phyloP scores from a whole-genome alignment of 2,113 vertebrate genomes.

The Callocephalon fimbriatum region DNA sequence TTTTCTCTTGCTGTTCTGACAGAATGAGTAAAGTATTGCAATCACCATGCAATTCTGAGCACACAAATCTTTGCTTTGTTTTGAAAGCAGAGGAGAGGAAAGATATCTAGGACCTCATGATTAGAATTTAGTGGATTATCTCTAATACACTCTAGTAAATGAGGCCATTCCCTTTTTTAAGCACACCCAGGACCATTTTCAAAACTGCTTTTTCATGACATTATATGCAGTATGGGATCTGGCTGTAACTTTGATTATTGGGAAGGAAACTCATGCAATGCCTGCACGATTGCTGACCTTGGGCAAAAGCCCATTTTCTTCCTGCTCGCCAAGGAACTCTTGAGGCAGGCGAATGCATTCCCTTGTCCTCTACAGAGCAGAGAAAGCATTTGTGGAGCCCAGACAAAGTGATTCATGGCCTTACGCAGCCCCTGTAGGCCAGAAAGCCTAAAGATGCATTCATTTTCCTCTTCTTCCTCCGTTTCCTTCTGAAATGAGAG shows the following conservation, averaged over 20 bases:
- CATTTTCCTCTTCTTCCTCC: background rate
- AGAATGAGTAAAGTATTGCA: background rate
- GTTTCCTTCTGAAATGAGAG: background rate
- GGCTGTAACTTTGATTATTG: background rate
- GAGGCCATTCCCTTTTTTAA: background rate
- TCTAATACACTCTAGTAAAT: background rate
- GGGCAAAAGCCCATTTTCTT: background rate
- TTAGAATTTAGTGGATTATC: background rate
- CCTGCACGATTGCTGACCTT: background rate
- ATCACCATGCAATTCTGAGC: background rate
- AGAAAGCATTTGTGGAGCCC: conserved; percentile 24
- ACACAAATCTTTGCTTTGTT: background rate
- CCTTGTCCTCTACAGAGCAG: background rate
- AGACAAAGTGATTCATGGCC: background rate
- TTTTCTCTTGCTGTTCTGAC: background rate
- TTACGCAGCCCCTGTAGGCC: background rate
- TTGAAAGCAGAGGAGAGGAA: background rate
- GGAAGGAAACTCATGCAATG: background rate
- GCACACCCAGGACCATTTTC: background rate
- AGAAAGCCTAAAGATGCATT: conserved; percentile 28
- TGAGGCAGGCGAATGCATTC: background rate
- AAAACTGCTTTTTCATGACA: background rate
- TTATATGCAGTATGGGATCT: background rate
- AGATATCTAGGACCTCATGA: background rate
- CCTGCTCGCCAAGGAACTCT: background rate